Conservation (phyloP, 2,113 vertebrate genomes). For the Toxostoma redivivum region DNA sequence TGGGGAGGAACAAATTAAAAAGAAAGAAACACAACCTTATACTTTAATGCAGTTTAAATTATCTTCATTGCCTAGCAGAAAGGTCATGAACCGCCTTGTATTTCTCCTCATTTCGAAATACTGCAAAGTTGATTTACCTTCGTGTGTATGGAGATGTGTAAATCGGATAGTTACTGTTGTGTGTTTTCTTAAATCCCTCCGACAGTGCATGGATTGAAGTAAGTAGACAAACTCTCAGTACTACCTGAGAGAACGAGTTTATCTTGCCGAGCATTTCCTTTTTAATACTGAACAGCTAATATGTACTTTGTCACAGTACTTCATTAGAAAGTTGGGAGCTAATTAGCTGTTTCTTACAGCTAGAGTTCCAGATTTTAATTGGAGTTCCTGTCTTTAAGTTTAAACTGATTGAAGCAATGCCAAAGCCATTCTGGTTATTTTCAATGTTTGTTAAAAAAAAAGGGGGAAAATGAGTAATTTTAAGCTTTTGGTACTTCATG, state of each 20-base stretch:
- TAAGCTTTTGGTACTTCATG: background rate
- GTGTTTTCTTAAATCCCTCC: background rate
- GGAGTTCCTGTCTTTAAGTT: conserved; percentile 20
- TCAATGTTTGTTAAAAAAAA: background rate
- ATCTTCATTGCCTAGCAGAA: background rate
- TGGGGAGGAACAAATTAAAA: background rate
- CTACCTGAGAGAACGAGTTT: background rate
- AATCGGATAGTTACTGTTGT: background rate
- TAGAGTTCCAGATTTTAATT: conserved; percentile 35
- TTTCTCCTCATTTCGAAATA: background rate
- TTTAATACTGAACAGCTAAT: background rate
- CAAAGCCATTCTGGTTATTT: background rate
- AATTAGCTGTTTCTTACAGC: conserved; percentile 21
- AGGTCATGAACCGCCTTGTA: background rate
- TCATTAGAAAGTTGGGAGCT: conserved; percentile 34
- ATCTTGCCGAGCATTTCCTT: background rate
- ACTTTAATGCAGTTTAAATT: background rate
- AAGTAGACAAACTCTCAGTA: background rate
- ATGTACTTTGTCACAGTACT: background rate
- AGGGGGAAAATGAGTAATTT: background rate
- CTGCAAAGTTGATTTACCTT: background rate
- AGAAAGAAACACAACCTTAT: background rate
- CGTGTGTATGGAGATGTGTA: background rate
- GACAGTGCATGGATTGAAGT: background rate
- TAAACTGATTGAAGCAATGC: conserved; percentile 21